phyloP scores from a whole-genome alignment of 2,113 vertebrate species.

The Ophthalmolycus amberensis region DNA sequence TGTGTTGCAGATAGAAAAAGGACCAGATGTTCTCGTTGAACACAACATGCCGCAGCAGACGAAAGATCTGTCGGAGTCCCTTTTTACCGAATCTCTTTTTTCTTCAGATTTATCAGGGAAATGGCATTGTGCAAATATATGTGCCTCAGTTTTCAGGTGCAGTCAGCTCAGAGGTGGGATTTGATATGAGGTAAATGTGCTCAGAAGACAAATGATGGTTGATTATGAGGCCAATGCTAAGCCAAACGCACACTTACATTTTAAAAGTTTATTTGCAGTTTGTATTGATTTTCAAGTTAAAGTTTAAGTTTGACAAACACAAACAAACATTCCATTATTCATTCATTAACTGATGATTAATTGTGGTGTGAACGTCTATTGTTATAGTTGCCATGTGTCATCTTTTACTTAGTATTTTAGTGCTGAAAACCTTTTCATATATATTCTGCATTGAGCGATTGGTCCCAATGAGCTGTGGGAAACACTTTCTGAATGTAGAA shows the following conservation, averaged over 20 bases:
- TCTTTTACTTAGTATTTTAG: not conserved
- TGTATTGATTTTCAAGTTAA: not conserved
- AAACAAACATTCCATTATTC: not conserved
- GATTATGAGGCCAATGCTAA: not conserved
- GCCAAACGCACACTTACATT: not conserved
- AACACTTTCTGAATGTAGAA: not conserved
- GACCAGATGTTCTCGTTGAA: conserved; percentile 50
- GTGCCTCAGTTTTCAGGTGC: not conserved
- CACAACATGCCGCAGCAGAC: conserved; percentile 40
- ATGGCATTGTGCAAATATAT: not conserved
- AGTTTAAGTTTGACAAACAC: not conserved
- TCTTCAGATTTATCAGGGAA: not conserved
- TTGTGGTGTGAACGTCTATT: not conserved
- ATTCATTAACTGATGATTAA: not conserved
- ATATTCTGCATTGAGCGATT: not conserved
- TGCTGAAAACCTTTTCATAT: not conserved
- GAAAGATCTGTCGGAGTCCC: conserved; percentile 22
- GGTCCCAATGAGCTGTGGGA: not conserved
- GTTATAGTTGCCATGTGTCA: not conserved
- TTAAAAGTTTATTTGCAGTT: not conserved
- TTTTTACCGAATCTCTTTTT: conserved; percentile 28
- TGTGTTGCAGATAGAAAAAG: conserved; percentile 26
- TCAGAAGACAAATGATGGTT: not conserved
- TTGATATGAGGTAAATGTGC: not conserved
- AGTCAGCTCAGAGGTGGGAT: not conserved